Conservation (phyloP, 1,140 invertebrate species). For the Bombus cullumanus region DNA sequence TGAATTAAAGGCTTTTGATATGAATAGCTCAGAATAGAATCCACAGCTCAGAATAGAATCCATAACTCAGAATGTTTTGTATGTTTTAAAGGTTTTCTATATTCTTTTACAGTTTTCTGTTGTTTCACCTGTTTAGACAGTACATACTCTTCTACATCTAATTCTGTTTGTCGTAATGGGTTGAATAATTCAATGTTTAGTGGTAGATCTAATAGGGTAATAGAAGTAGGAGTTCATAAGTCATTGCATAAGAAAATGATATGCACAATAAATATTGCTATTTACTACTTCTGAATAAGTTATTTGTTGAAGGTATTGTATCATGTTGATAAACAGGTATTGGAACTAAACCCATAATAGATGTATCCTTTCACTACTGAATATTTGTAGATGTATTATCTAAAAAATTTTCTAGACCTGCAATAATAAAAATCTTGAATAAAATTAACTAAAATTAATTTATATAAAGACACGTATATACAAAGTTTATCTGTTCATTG, state of each 20-base stretch:
- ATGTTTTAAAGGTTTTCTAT: conserved; percentile 44
- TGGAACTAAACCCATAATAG: too few relatives aligned
- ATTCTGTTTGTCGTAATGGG: not conserved
- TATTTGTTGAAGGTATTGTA: not conserved
- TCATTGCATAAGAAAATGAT: too few relatives aligned
- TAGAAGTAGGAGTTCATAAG: too few relatives aligned
- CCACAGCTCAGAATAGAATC: conserved; percentile 61
- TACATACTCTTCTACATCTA: not conserved
- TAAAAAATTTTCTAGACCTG: too few relatives aligned
- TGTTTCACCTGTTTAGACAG: too few relatives aligned
- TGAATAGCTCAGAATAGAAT: too few relatives aligned
- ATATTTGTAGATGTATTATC: too few relatives aligned
- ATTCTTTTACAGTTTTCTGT: conserved; percentile 17
- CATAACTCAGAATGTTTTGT: conserved; percentile 67
- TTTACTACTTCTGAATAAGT: conserved; percentile 29
- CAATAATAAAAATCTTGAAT: not conserved
- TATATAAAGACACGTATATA: not conserved
- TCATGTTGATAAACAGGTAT: not conserved
- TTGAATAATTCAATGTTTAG: too few relatives aligned
- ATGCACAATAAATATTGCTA: too few relatives aligned
- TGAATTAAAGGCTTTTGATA: too few relatives aligned
- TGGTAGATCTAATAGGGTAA: too few relatives aligned
- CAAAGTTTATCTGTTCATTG: not conserved
- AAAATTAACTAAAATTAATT: not conserved
- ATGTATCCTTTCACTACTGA: too few relatives aligned